phyloP scores from a whole-genome alignment of 2,888 invertebrate genomes.

The Hemicrepidius hirtus region DNA sequence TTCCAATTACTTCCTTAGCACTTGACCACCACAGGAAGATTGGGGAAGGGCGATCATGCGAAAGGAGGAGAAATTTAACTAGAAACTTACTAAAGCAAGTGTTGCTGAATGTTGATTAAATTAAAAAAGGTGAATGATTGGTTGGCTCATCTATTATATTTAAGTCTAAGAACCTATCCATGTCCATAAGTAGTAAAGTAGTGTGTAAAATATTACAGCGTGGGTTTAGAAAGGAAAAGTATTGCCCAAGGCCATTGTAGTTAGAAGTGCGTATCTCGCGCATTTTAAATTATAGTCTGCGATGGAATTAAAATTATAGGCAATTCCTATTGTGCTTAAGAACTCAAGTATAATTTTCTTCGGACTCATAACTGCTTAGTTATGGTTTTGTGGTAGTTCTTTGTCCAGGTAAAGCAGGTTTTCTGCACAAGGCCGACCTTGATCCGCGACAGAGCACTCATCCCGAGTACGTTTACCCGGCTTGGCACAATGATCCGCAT shows the following conservation, averaged over 20 bases:
- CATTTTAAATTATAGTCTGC: constrained; percentile 27
- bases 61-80: too few relatives aligned
- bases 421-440: constrained; percentile 59
- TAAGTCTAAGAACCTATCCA: too few relatives aligned
- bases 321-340: constrained; percentile 18
- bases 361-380: neutral
- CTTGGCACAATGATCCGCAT: constrained; percentile 58
- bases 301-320: constrained; percentile 25
- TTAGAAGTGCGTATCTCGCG: constrained; percentile 4
- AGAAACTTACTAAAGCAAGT: too few relatives aligned
- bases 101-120: too few relatives aligned
- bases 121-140: too few relatives aligned
- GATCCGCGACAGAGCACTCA: constrained; percentile 57
- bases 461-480: constrained; percentile 58
- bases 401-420: constrained; percentile 55
- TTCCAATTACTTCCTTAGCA: too few relatives aligned
- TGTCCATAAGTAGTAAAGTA: too few relatives aligned
- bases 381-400: constrained; percentile 45
- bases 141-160: too few relatives aligned
- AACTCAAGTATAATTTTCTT: constrained; percentile 24
- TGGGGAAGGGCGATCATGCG: too few relatives aligned
- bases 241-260: neutral
- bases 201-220: too few relatives aligned
- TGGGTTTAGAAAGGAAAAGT: constrained; percentile 20
- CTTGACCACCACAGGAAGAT: too few relatives aligned